A percentile compares a stretch with the other conserved stretches of the same genome.
Evolutionary conservation across 2,113 vertebrate genomes (phyloP).

Genomic region (Scopus umbretta): DNA sequence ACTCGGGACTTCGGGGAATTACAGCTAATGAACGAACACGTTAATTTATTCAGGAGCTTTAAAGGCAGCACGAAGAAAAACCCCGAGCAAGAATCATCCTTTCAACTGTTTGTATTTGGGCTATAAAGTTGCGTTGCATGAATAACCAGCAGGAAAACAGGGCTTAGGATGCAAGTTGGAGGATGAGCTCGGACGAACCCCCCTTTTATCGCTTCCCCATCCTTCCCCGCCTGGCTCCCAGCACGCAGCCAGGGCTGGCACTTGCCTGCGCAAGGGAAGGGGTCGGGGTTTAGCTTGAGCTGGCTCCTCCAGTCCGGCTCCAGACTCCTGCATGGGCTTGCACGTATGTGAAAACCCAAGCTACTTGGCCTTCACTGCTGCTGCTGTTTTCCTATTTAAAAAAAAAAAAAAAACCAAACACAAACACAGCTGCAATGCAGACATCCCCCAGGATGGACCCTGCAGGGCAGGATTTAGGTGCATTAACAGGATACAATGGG

Average conservation of each 20-base stretch:
- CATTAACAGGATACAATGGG: neutral
- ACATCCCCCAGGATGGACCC: neutral
- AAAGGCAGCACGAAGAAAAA: neutral
- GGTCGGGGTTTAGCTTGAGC: neutral
- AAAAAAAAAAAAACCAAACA: no score
- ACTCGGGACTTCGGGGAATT: neutral
- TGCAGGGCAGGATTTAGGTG: neutral
- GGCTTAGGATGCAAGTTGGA: neutral
- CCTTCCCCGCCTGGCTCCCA: neutral
- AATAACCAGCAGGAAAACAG: neutral
- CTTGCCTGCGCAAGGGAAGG: neutral
- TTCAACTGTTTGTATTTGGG: neutral
- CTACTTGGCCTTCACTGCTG: neutral
- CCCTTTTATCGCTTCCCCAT: neutral
- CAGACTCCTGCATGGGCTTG: neutral
- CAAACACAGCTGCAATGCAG: neutral
- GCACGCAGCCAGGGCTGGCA: neutral
- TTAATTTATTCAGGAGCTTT: constrained; percentile 5
- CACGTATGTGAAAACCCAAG: neutral
- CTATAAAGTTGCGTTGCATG: neutral
- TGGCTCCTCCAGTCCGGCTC: neutral
- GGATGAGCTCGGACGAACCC: neutral
- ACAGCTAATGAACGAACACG: neutral
- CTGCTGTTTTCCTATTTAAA: neutral
- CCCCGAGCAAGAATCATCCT: neutral